These are phyloP conservation scores for Cotesia typhae DNA, from an alignment of 1,140 invertebrate species.

Conservation along the genomic window DNA sequence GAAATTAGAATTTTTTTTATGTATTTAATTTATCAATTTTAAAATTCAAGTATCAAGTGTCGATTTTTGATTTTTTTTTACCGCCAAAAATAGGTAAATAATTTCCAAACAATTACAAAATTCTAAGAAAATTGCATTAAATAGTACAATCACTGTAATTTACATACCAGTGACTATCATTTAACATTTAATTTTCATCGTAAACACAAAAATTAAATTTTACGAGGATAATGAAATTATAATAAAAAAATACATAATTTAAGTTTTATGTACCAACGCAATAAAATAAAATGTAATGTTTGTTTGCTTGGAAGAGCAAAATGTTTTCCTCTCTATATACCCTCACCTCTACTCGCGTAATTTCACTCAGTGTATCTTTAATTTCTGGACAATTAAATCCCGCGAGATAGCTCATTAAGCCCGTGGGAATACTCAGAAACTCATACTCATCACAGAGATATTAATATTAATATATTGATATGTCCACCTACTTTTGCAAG, in stretches of 20 bases:
- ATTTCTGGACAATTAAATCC: slow-evolving; percentile 47
- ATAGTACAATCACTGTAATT: too few species aligned
- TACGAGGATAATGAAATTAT: too few species aligned
- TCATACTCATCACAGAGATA: background rate
- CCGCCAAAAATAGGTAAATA: too few species aligned
- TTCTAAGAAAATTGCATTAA: too few species aligned
- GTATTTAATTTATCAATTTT: too few species aligned
- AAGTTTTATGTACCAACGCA: too few species aligned
- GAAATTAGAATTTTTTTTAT: too few species aligned
- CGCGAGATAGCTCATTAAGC: slow-evolving; percentile 55
- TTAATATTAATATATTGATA: background rate
- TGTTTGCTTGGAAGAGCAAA: slow-evolving; percentile 18
- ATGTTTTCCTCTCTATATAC: slow-evolving; percentile 21
- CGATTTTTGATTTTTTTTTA: too few species aligned
- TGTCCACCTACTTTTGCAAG: slow-evolving; percentile 38
- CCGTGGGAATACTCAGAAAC: slow-evolving; percentile 46
- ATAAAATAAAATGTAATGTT: background rate
- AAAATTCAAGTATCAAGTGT: too few species aligned
- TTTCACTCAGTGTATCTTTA: slow-evolving; percentile 36
- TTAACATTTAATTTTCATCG: background rate
- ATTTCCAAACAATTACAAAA: too few species aligned
- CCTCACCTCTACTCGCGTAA: slow-evolving; percentile 20
- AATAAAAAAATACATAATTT: too few species aligned
- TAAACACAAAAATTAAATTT: background rate
- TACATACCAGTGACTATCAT: slow-evolving; percentile 15